These are phyloP conservation scores for Allenopithecus nigroviridis DNA, from an alignment of 2,797 vertebrate genomes.

Conservation along the genomic window DNA sequence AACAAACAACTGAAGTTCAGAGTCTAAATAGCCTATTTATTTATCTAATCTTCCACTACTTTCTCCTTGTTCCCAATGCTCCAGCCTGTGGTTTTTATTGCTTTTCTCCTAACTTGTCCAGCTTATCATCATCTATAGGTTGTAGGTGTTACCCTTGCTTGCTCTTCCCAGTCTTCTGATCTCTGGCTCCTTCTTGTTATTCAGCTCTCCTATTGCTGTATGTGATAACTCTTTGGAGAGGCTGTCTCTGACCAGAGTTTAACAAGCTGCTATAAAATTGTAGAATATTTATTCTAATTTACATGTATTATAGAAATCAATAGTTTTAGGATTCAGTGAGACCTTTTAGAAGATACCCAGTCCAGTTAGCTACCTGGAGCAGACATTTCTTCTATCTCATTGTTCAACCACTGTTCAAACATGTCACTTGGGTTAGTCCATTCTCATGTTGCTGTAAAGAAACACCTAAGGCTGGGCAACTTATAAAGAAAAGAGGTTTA, in stretches of 20 bases:
- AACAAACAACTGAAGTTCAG: not conserved
- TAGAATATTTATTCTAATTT: constrained; percentile 5
- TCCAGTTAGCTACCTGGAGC: not conserved
- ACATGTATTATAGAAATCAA: not conserved
- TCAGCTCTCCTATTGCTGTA: constrained; percentile 1
- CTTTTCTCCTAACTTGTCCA: not conserved
- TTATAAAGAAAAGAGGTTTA: not conserved
- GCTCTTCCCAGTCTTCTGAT: not conserved
- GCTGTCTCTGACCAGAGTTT: not conserved
- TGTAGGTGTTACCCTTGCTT: not conserved
- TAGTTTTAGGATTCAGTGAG: not conserved
- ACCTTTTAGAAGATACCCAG: not conserved
- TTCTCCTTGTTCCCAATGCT: not conserved
- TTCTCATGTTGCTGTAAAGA: not conserved
- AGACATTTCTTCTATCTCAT: not conserved
- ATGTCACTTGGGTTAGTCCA: not conserved
- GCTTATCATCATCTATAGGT: not conserved
- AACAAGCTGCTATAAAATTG: not conserved
- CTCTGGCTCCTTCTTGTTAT: not conserved
- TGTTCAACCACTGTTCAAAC: not conserved
- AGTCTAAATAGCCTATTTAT: not conserved
- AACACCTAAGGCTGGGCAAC: not conserved
- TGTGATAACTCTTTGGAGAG: not conserved
- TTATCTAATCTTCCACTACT: not conserved
- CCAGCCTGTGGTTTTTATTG: not conserved